phyloP scores from a whole-genome alignment of 1,140 invertebrate genomes.

The Mamestra configurata region DNA sequence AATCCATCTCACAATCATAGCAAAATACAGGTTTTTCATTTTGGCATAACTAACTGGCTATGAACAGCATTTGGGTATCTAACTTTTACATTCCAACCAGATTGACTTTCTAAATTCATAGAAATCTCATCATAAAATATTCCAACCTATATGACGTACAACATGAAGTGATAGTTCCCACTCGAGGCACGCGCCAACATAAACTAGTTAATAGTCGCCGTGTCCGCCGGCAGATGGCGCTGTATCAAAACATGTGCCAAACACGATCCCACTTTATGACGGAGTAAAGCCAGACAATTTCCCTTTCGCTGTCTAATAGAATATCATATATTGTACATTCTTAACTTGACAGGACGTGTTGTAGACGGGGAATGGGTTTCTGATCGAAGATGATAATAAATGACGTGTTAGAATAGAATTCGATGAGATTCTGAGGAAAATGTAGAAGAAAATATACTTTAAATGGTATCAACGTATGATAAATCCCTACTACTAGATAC shows the following conservation, averaged over 20 bases:
- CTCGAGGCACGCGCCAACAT: not conserved
- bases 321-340: not conserved
- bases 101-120: not conserved
- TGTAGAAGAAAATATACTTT: not conserved
- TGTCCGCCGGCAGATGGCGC: conserved; percentile 11
- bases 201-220: not conserved
- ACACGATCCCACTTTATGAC: not conserved
- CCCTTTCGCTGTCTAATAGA: conserved; percentile 15
- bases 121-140: not conserved
- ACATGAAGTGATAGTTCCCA: not conserved
- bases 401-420: not conserved
- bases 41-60: no score
- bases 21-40: no score
- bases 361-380: not conserved
- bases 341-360: not conserved
- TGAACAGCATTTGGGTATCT: no score
- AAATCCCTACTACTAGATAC: no score
- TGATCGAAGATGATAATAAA: not conserved
- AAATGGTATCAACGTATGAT: no score
- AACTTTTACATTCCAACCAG: not conserved
- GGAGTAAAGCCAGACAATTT: conserved; percentile 30
- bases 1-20: no score
- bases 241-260: conserved; percentile 24
- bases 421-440: not conserved
- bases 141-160: not conserved